Base-by-base conservation (phyloP, 2,113 vertebrate genomes). In the Sander lucioperca region DNA sequence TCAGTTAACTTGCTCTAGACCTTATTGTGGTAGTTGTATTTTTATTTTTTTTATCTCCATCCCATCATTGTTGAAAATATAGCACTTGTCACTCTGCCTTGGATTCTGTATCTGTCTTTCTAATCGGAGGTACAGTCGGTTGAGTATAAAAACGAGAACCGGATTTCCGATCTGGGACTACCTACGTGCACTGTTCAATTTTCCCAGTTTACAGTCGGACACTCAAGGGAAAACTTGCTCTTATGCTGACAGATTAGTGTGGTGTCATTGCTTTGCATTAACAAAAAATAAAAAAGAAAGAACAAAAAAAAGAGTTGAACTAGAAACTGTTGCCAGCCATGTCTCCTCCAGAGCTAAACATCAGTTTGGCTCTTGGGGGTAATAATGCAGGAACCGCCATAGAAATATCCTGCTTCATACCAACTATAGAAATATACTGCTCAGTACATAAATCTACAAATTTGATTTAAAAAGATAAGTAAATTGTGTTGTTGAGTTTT, bases 41-140 rank as follows among this genome's bases (percentile, higher is more conserved):
- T 69, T 58, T 69, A 43, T 33, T 23, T 93, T 94, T 75, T 77
- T 67, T 95, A 95, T 94, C 92, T 94, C 95, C 95, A 76, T 92
- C 96, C 93, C 65, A 90, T 96, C 96, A 95, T 95, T 96, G 94
- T 97, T 97, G 94, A 96, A 95, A 96, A 94, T 97, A 97, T 97
- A 97, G 97, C 97, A 98, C 97, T 99, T 98, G 97, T 97, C 94
- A 95, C 98, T 99, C 97, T 96, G 96, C 97, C 97, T 97, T 96
- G 95, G 96, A 92, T 92, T 93, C 97, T 98, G 96, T 97, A 97
- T 96, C 96, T 96, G 97, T 96, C 95, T 95, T 95, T 97, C 96
- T 97, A 99, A 98, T 98, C 96, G 93, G 96, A 97, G 97, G 95
- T 98, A 97, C 97, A 97, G 97, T 90, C 93, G 97, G 97, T 97